Conservation (phyloP, 1,140 invertebrate genomes). For the Chelonus insularis region DNA sequence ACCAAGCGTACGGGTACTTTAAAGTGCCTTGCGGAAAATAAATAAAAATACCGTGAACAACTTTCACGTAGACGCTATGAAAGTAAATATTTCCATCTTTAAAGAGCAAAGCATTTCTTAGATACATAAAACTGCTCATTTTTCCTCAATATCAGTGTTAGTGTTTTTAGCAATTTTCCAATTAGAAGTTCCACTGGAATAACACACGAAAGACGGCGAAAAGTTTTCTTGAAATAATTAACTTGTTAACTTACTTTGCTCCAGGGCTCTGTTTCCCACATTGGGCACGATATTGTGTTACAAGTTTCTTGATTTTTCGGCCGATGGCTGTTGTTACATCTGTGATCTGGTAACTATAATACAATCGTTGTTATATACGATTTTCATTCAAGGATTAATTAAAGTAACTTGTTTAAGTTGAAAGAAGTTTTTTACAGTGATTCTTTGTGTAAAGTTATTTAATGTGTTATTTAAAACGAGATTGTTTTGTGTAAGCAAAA, state of each 20-base stretch:
- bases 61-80: not conserved
- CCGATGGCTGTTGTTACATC: constrained; percentile 71
- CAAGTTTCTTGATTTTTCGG: constrained; percentile 79
- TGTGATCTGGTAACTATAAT: constrained; percentile 70
- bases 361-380: too few species aligned
- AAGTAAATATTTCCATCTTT: constrained; percentile 2
- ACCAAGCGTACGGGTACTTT: constrained; percentile 15
- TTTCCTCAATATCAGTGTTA: not conserved
- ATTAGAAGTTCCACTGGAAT: too few species aligned
- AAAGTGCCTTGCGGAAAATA: constrained; percentile 5
- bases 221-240: too few species aligned
- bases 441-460: too few species aligned
- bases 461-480: too few species aligned
- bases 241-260: constrained; percentile 72
- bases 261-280: constrained; percentile 83
- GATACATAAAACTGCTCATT: not conserved
- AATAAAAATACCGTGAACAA: constrained; percentile 6
- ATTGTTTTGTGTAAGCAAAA: too few species aligned
- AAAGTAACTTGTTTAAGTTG: too few species aligned
- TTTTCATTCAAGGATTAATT: too few species aligned
- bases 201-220: too few species aligned
- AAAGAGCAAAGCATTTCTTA: too few species aligned
- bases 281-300: constrained; percentile 80
- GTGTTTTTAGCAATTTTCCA: not conserved
- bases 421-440: too few species aligned